Evolutionary conservation across 1,140 invertebrate genomes (phyloP).

Genomic region (Hylaeus volcanicus): DNA sequence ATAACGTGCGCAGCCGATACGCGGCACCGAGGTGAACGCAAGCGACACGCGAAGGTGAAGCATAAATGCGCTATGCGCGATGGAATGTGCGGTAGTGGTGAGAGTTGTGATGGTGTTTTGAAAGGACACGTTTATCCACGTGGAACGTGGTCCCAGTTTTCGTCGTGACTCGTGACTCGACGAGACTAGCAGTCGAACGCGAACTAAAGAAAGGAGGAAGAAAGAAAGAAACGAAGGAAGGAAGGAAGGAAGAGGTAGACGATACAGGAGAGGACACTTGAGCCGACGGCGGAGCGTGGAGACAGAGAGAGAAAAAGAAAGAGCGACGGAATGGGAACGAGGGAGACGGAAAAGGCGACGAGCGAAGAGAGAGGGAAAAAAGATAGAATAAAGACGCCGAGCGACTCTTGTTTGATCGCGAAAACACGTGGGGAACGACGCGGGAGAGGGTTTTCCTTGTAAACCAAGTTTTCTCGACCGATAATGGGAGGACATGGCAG

Average conservation of each 20-base stretch:
- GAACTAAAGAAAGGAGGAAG: not conserved
- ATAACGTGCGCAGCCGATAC: not conserved
- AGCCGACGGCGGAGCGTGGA: slow-evolving; percentile 9
- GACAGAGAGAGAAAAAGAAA: not conserved
- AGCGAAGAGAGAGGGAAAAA: slow-evolving; percentile 8
- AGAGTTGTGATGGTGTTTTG: slow-evolving; percentile 28
- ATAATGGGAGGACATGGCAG: not conserved
- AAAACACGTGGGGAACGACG: slow-evolving; percentile 55
- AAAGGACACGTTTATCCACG: slow-evolving; percentile 50
- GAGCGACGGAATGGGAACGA: not conserved
- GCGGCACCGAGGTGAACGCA: not conserved
- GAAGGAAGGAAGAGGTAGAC: slow-evolving; percentile 16
- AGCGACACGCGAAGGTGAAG: not conserved
- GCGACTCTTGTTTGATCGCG: slow-evolving; percentile 30
- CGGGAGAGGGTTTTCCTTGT: slow-evolving; percentile 29
- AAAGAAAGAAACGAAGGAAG: slow-evolving; percentile 22
- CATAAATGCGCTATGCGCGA: slow-evolving; percentile 23
- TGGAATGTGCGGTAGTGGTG: slow-evolving; percentile 20
- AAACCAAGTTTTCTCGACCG: slow-evolving; percentile 6
- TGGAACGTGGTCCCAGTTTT: slow-evolving; percentile 36
- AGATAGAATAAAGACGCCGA: slow-evolving; percentile 28
- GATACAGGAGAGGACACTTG: not conserved
- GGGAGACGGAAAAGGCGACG: not conserved
- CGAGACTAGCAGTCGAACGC: not conserved
- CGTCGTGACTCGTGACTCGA: slow-evolving; percentile 4